Percentiles rank a stretch among this genome's conserved stretches.
These are phyloP conservation scores for Actinia tenebrosa DNA, from an alignment of 64 coral and sea anemone genomes.

Conservation along the genomic window DNA sequence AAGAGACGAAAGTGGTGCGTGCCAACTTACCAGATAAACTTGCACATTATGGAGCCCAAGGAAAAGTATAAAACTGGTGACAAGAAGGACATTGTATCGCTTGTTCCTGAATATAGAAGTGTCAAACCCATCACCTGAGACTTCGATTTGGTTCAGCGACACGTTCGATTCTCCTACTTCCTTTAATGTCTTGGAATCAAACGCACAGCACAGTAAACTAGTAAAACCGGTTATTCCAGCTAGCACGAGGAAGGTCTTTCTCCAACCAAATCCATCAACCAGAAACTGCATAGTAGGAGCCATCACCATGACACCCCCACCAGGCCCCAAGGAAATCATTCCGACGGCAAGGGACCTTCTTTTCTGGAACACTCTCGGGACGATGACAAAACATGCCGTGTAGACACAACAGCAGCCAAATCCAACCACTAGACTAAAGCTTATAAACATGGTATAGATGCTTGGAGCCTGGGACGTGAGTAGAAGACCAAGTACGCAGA, in stretches of 20 bases:
- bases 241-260: slow-evolving; percentile 28
- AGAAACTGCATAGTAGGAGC: slow-evolving; percentile 18
- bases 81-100: background rate
- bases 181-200: slow-evolving; percentile 17
- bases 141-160: background rate
- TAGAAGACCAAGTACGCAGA: slow-evolving; percentile 4
- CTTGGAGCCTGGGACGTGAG: slow-evolving; percentile 34
- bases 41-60: slow-evolving; percentile 19
- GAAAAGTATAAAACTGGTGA: background rate
- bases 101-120: slow-evolving; percentile 22
- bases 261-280: slow-evolving; percentile 12
- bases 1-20: background rate
- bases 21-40: slow-evolving; percentile 24
- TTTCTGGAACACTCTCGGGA: slow-evolving; percentile 37
- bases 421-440: slow-evolving; percentile 25
- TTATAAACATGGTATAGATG: slow-evolving; percentile 32
- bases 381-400: slow-evolving; percentile 11
- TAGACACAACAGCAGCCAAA: slow-evolving; percentile 46
- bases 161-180: background rate
- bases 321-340: slow-evolving; percentile 2
- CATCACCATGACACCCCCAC: slow-evolving; percentile 29
- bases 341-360: slow-evolving; percentile 28
- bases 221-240: slow-evolving; percentile 28
- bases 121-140: background rate
- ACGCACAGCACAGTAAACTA: slow-evolving; percentile 17